Percentiles rank a stretch among this genome's conserved stretches.
Conservation (phyloP, 1,140 invertebrate genomes). For the Bradysia coprophila region DNA sequence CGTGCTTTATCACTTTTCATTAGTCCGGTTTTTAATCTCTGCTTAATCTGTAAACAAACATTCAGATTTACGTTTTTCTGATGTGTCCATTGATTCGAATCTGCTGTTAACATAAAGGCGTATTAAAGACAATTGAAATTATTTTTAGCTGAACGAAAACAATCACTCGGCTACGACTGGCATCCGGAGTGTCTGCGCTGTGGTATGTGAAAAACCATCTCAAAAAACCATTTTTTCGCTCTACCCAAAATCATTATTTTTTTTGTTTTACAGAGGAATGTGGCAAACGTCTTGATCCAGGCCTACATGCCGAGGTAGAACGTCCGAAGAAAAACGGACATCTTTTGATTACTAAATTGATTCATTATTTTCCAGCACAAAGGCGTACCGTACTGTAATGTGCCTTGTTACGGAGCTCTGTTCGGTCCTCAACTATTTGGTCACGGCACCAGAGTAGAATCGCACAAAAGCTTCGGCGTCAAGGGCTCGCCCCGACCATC, state of each 20-base stretch:
- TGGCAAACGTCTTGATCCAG: conserved; percentile 73
- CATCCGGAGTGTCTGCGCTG: conserved; percentile 79
- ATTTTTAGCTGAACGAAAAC: conserved; percentile 64
- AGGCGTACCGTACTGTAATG: conserved; percentile 78
- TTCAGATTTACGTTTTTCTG: no score
- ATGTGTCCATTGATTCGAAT: no score
- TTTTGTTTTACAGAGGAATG: no score
- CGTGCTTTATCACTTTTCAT: no score
- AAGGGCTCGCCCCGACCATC: conserved; percentile 29
- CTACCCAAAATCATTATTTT: no score
- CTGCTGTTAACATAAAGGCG: not conserved
- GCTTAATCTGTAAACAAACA: no score
- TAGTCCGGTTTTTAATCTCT: no score
- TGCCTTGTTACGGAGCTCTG: conserved; percentile 73
- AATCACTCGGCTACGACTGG: conserved; percentile 84
- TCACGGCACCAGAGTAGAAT: conserved; percentile 70
- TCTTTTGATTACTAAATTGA: not conserved
- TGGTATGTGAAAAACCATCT: no score
- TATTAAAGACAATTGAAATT: not conserved
- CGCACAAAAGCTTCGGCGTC: conserved; percentile 67
- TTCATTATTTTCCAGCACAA: conserved; percentile 53
- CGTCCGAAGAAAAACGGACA: not conserved
- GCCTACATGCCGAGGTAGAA: conserved; percentile 68
- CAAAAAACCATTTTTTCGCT: no score
- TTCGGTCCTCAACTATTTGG: conserved; percentile 77